Conservation (phyloP, 2,888 invertebrate species). For the Agapostemon virescens region DNA sequence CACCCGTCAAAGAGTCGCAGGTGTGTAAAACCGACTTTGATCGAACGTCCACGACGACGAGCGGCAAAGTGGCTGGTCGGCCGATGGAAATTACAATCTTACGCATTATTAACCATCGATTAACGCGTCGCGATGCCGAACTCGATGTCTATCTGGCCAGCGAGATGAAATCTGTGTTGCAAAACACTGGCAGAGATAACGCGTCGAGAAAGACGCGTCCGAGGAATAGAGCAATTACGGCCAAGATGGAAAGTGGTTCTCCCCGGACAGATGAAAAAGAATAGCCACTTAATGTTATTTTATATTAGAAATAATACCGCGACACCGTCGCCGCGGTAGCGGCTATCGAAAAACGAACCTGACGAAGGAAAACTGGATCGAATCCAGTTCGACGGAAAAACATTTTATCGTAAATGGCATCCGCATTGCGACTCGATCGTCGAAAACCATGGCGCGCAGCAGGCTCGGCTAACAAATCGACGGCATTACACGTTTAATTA, state of each 20-base stretch:
- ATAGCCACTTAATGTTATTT: constrained; percentile 43
- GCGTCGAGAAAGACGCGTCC: not conserved
- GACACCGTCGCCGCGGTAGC: constrained; percentile 18
- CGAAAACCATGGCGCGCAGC: not conserved
- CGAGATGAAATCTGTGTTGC: constrained; percentile 15
- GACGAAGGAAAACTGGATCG: constrained; percentile 46
- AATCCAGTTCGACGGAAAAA: constrained; percentile 41
- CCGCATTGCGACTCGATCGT: not conserved
- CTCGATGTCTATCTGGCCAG: not conserved
- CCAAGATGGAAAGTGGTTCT: constrained; percentile 34
- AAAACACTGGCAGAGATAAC: not conserved
- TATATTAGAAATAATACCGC: constrained; percentile 50
- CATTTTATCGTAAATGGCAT: constrained; percentile 24
- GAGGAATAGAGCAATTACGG: constrained; percentile 21
- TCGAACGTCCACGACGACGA: not conserved
- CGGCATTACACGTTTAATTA: not conserved
- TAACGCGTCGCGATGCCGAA: constrained; percentile 6
- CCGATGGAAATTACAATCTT: constrained; percentile 13
- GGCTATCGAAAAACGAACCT: constrained; percentile 23
- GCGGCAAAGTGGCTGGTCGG: not conserved
- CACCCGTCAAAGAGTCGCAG: not conserved
- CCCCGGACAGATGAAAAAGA: not conserved
- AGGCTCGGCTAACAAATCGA: not conserved
- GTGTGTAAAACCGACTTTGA: not conserved
- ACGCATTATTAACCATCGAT: constrained; percentile 8